Percentiles rank a stretch among this genome's conserved stretches.
Evolutionary conservation across 2,797 vertebrate genomes (phyloP).

Genomic region (Melopsittacus undulatus): DNA sequence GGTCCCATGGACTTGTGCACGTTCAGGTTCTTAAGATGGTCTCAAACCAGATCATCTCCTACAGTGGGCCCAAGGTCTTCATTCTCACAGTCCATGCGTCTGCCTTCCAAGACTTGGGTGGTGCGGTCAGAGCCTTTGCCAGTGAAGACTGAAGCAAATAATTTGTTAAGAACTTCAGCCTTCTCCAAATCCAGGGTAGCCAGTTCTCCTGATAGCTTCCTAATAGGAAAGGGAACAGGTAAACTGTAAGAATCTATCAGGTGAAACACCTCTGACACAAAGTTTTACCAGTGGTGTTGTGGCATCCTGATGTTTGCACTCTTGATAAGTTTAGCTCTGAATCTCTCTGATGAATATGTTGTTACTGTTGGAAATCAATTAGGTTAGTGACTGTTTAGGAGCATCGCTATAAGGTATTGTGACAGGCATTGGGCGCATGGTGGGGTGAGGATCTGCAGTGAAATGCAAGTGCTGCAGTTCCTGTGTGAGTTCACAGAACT

Average conservation of each 20-base stretch:
- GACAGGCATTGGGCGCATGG: fast-evolving
- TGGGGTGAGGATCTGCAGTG: fast-evolving
- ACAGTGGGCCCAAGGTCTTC: too few relatives aligned
- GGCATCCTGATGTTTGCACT: not conserved
- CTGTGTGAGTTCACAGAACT: not conserved
- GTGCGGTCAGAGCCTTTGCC: not conserved
- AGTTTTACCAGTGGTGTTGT: fast-evolving
- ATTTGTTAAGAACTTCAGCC: not conserved
- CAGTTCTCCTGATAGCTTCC: not conserved
- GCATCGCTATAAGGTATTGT: fast-evolving
- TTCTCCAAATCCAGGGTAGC: not conserved
- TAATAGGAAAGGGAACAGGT: not conserved
- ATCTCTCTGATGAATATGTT: not conserved
- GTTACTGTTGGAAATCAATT: not conserved
- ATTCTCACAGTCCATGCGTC: too few relatives aligned
- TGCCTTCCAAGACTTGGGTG: not conserved
- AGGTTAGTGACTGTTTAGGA: not conserved
- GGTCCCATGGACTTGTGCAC: too few relatives aligned
- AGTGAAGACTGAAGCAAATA: not conserved
- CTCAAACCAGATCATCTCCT: too few relatives aligned
- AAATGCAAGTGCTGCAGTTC: not conserved
- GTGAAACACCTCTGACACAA: not conserved
- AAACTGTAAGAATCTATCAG: not conserved
- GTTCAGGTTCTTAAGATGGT: too few relatives aligned
- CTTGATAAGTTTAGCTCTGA: not conserved